Conservation (phyloP, 1,140 invertebrate species). For the Hycleus cichorii region DNA sequence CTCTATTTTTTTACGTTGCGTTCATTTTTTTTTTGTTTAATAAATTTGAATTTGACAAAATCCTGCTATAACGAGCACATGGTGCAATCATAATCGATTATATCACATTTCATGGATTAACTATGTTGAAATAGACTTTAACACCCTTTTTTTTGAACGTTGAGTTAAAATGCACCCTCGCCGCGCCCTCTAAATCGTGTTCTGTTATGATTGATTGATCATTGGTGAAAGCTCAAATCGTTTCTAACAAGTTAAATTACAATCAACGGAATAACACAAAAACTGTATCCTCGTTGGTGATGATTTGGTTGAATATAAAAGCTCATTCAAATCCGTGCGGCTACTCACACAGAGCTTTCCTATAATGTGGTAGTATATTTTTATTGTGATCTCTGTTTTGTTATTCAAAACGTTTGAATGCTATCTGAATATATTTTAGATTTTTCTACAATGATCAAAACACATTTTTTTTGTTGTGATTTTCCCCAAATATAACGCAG, state of each 20-base stretch:
- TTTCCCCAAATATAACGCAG: too few species aligned
- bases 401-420: constrained; percentile 26
- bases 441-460: constrained; percentile 10
- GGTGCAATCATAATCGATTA: constrained; percentile 21
- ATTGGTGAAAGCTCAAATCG: neutral
- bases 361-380: constrained; percentile 28
- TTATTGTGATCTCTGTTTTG: constrained; percentile 27
- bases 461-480: too few species aligned
- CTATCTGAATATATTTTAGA: constrained; percentile 29
- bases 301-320: constrained; percentile 9
- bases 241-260: neutral
- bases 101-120: constrained; percentile 22
- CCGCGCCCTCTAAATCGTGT: constrained; percentile 8
- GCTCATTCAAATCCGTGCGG: constrained; percentile 7
- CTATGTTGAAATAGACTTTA: constrained; percentile 10
- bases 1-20: neutral
- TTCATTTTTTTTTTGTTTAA: neutral
- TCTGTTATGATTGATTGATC: constrained; percentile 19
- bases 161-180: constrained; percentile 19
- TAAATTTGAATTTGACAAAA: neutral
- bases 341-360: constrained; percentile 14
- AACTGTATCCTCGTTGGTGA: constrained; percentile 13
- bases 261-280: constrained; percentile 1
- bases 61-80: neutral
- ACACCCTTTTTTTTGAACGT: constrained; percentile 16